Evolutionary conservation across 2,113 vertebrate genomes (phyloP), one percentile per base, ranked within the genome.

Genomic region (Geococcyx californianus): DNA sequence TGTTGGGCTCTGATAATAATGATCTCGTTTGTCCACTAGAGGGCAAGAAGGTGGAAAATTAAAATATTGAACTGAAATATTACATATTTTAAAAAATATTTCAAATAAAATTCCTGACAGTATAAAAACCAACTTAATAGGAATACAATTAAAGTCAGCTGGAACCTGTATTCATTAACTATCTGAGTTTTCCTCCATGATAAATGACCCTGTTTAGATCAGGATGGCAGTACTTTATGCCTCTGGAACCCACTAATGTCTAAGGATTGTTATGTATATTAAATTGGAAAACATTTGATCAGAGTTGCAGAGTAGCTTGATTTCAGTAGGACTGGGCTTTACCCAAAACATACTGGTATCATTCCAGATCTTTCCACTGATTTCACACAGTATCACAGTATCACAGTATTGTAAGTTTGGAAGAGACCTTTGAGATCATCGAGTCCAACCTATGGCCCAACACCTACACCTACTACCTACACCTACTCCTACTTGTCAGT

Each of bases 1-100:
- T 18, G 42, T 59, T 0, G 0, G n/a, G 33, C 20, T 64, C 49
- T 68, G 47, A 72, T 31, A 67, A 90, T 67, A 77, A 80, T 31
- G 67, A 90, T n/a, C 29, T 89, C 3, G 1, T 42, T 49, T 89
- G 68, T 74, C 94, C 92, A 93, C 88, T 92, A 96, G 88, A 86
- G 93, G 87, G 88, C 92, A 92, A 83, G 66, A 31, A 89, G 72
- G 17, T 72, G 49, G 69, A 51, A 91, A 94, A 90, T 56, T 44
- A 84, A 90, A 86, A 90, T 78, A 62, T 11, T 58, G 29, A 73
- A 68, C 12, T 23, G 74, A 87, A 76, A n/a, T 11, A 34, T 51
- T n/a, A 31, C 4, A 11, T 69, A 45, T 44, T 72, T 89, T 36
- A 64, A 89, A 23, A 89, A 84, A 82, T 44, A 76, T 40, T 77